Conservation (phyloP, 2,113 vertebrate genomes). For the Onychorhynchus coronatus region DNA sequence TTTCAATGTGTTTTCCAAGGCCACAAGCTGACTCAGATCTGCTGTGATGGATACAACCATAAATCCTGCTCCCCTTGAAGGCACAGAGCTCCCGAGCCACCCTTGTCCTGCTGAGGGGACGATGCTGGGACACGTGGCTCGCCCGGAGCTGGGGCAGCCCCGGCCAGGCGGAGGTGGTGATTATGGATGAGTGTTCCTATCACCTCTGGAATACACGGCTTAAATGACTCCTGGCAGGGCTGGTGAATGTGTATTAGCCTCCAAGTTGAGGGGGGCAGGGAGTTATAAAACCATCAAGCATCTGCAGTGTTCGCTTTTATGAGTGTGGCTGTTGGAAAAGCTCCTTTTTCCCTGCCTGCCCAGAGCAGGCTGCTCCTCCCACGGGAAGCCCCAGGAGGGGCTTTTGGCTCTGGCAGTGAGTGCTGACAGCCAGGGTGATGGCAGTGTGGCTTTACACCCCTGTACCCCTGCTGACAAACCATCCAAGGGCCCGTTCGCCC, state of each 20-base stretch:
- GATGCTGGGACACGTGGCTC: neutral
- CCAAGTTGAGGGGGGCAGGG: neutral
- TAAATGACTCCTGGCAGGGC: neutral
- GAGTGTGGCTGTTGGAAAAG: neutral
- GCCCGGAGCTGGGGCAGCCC: neutral
- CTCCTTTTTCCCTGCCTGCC: neutral
- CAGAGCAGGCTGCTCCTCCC: neutral
- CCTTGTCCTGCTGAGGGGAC: accelerated
- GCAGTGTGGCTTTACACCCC: accelerated
- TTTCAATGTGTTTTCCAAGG: accelerated
- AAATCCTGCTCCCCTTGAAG: neutral
- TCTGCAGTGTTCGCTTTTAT: neutral
- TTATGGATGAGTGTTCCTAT: neutral
- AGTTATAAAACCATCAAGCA: neutral
- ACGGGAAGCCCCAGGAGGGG: neutral
- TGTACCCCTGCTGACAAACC: accelerated
- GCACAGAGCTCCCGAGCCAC: neutral
- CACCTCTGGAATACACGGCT: neutral
- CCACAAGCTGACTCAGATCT: neutral
- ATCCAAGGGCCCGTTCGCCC: accelerated
- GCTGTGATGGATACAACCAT: accelerated
- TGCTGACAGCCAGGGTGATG: neutral
- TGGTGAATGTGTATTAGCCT: neutral
- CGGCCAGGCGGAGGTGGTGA: neutral
- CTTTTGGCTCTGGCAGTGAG: neutral